Evolutionary conservation across 2,113 vertebrate species (phyloP).

Genomic region (Prunella fulvescens): DNA sequence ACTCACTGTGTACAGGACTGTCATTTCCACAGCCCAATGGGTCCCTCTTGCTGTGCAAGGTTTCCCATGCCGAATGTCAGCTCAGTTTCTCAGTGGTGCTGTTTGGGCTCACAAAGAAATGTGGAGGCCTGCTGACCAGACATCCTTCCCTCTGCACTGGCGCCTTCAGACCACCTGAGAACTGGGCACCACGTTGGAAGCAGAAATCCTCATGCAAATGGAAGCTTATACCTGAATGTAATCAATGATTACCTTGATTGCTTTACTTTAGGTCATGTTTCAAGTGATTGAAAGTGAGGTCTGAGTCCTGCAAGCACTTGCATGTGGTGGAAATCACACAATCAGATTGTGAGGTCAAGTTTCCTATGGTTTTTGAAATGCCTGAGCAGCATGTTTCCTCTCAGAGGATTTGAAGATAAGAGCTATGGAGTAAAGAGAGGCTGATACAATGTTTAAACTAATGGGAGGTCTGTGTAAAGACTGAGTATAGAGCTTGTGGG

Average conservation of each 20-base stretch:
- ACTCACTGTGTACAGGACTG: neutral
- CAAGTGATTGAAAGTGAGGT: neutral
- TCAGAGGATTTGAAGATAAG: neutral
- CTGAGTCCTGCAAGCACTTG: neutral
- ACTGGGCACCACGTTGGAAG: rapidly evolving
- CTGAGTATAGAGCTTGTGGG: neutral
- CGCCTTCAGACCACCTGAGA: neutral
- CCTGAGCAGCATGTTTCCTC: neutral
- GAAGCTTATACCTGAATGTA: neutral
- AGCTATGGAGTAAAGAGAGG: neutral
- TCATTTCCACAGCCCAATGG: neutral
- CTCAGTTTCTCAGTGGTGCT: neutral
- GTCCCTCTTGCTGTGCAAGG: neutral
- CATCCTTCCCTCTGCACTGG: neutral
- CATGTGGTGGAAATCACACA: neutral
- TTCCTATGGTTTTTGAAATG: neutral
- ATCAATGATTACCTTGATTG: rapidly evolving
- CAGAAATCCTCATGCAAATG: neutral
- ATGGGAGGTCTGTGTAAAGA: neutral
- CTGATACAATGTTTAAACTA: neutral
- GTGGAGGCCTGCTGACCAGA: rapidly evolving
- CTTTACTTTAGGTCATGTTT: neutral
- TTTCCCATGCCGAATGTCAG: neutral
- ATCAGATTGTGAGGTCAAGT: neutral
- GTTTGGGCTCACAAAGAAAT: neutral